These are phyloP conservation scores for Microcebus ravelobensis DNA, from an alignment of 2,113 vertebrate species.

Conservation along the genomic window DNA sequence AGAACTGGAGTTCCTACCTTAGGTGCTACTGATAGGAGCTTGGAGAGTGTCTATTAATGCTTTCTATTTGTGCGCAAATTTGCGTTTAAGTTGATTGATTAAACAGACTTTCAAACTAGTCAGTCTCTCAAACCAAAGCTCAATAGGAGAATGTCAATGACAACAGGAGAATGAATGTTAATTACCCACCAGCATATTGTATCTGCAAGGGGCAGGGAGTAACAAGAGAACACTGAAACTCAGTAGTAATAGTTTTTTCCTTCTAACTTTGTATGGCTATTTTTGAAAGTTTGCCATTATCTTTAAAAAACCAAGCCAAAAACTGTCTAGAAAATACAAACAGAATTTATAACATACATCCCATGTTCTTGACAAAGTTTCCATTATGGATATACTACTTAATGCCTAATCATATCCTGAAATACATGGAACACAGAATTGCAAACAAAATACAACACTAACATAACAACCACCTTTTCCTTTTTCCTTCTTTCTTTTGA, in stretches of 20 bases:
- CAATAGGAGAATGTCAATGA: not conserved
- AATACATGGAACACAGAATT: not conserved
- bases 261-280: not conserved
- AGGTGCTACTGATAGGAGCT: not conserved
- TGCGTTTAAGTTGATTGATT: not conserved
- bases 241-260: not conserved
- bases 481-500: too few relatives aligned
- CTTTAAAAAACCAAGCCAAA: not conserved
- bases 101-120: not conserved
- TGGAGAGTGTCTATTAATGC: not conserved
- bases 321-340: not conserved
- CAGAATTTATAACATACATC: not conserved
- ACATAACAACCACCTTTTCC: not conserved
- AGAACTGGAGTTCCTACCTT: not conserved
- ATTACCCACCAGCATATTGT: not conserved
- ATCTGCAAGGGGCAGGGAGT: not conserved
- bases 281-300: slow-evolving; percentile 35
- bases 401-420: not conserved
- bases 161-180: not conserved
- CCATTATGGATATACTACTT: not conserved
- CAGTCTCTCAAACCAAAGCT: not conserved
- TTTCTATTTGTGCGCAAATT: not conserved
- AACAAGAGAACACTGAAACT: not conserved
- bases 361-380: not conserved
- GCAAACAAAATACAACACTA: not conserved